Evolutionary conservation across 2,113 vertebrate genomes (phyloP), one percentile per base, ranked within the genome.

Genomic region (Bubo scandiacus): DNA sequence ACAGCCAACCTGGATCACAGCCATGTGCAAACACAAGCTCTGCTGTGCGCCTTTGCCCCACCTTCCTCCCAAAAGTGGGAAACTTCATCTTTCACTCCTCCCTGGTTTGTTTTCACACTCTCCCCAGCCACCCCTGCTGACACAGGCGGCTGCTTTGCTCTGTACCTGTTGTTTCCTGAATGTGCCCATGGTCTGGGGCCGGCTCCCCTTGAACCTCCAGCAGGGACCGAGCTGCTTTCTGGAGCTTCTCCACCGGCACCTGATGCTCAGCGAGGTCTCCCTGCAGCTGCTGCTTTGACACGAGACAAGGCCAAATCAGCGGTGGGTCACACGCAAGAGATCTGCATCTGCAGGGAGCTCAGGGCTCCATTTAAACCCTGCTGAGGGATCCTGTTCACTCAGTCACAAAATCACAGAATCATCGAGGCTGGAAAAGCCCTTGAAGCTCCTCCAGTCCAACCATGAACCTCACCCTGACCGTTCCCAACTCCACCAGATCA

Each of bases 231-330:
- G 98, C 98, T 7, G 99, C 98, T 94, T 99, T 98, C 97, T 98
- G 99, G n/a, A 99, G 99, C 95, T 99, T 99, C 97, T 99, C 99
- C 97, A 99, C 97, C n/a, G 98, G 99, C 79, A 99, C 98, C 15
- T 99, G 99, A 63, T 99, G 99, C 92, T 99, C 99, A 13, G 99
- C 99, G 86, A 99, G 96, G 86, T 99, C 99, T 52, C 99, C 99
- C 93, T 99, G 99, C 86, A 99, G 96, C 79, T 98, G 97, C 99
- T 99, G 94, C 65, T 92, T 90, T 5, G 90, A 94, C 77, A 92
- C 12, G 8, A 85, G 70, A 79, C 2, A 81, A 84, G 32, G 22
- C n/a, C 81, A 70, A 62, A 43, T 91, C 81, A 77, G n/a, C 4
- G 6, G 32, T 6, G 70, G 38, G 12, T 26, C 30, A 59, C 29